Conservation (phyloP, 2,888 invertebrate species). For the Tetranychus piercei region DNA sequence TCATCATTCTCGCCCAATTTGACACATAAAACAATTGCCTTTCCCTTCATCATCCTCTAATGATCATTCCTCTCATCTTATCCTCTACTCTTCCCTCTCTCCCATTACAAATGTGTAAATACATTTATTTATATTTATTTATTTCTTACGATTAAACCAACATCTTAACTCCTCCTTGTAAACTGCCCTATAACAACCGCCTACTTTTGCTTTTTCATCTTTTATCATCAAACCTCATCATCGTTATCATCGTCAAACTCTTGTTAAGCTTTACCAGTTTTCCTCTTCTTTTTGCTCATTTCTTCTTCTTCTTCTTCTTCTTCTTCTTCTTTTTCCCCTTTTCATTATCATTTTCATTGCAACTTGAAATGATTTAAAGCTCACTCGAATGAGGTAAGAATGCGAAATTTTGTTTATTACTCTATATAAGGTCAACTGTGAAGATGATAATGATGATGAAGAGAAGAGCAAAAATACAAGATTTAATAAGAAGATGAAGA, state of each 20-base stretch:
- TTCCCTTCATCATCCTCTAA: no score
- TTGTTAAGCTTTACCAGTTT: neutral
- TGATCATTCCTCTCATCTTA: no score
- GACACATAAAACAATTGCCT: no score
- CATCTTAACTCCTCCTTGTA: constrained; percentile 4
- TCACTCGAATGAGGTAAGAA: no score
- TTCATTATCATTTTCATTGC: neutral
- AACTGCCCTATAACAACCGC: neutral
- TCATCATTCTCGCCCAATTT: no score
- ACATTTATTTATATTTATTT: neutral
- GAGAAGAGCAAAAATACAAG: neutral
- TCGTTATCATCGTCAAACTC: neutral
- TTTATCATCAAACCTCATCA: neutral
- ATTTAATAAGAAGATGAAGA: neutral
- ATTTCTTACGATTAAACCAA: neutral
- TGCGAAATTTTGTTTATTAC: neutral
- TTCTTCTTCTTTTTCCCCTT: neutral
- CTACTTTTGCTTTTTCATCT: neutral
- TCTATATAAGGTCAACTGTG: neutral
- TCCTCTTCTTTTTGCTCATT: neutral
- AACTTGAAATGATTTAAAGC: neutral
- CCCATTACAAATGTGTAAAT: neutral
- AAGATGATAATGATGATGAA: neutral
- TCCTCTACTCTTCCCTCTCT: neutral
- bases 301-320: neutral